These are phyloP conservation scores for Spondyliosoma cantharus DNA, from an alignment of 2,797 vertebrate species.

Conservation along the genomic window DNA sequence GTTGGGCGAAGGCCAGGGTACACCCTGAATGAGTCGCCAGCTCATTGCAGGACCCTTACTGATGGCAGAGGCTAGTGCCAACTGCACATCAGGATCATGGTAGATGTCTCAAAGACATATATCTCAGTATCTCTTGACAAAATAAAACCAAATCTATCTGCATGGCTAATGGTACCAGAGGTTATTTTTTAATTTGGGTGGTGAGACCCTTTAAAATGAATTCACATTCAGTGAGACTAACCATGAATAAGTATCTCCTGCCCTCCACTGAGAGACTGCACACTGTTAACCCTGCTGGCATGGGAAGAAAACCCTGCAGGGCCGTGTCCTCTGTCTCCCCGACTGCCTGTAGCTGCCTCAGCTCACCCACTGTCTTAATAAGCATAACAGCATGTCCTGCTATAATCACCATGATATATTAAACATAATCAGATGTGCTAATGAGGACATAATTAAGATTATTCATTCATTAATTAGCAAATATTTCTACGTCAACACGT, in stretches of 20 bases:
- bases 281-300: constrained; percentile 58
- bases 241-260: constrained; percentile 24
- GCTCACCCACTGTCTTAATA: constrained; percentile 52
- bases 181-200: neutral
- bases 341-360: constrained; percentile 40
- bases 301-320: constrained; percentile 55
- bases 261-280: constrained; percentile 42
- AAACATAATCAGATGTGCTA: constrained; percentile 68
- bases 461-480: constrained; percentile 65
- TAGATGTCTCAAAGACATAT: neutral
- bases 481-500: constrained; percentile 58
- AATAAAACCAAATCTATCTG: neutral
- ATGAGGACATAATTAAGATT: constrained; percentile 66
- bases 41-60: too few species aligned
- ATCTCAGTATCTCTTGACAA: neutral
- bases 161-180: neutral
- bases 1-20: too few species aligned
- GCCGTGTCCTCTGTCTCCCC: constrained; percentile 52
- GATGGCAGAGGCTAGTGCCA: too few species aligned
- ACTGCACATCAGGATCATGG: too few species aligned
- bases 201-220: constrained; percentile 7
- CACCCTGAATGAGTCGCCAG: too few species aligned
- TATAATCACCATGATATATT: constrained; percentile 67
- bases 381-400: constrained; percentile 63
- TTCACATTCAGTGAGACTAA: constrained; percentile 25